Evolutionary conservation across 2,797 vertebrate genomes (phyloP).

Genomic region (Apogon talboti): DNA sequence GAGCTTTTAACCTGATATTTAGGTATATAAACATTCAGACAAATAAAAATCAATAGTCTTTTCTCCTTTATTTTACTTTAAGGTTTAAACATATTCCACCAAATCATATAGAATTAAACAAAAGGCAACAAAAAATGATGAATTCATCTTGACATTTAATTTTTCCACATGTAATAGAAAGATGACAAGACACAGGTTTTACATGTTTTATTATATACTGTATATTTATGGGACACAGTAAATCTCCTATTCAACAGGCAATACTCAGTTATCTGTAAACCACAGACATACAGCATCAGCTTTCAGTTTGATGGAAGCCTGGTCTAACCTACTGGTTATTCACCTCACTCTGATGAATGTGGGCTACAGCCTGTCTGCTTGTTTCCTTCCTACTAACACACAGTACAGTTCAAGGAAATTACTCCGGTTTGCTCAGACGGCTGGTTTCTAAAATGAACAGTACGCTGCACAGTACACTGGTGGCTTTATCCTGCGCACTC

Average conservation of each 20-base stretch:
- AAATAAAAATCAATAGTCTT: background rate
- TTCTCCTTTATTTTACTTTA: too few species aligned
- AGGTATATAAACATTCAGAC: background rate
- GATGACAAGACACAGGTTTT: too few species aligned
- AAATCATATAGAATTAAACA: too few species aligned
- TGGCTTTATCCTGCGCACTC: conserved; percentile 26
- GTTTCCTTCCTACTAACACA: conserved; percentile 68
- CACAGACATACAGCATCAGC: background rate
- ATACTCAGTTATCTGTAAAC: background rate
- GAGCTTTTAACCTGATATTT: too few species aligned
- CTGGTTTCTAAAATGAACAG: conserved; percentile 50
- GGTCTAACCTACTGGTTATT: conserved; percentile 16
- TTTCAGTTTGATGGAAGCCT: background rate
- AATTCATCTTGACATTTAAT: too few species aligned
- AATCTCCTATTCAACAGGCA: too few species aligned
- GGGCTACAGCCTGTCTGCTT: conserved; percentile 26
- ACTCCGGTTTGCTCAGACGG: conserved; percentile 23
- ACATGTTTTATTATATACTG: too few species aligned
- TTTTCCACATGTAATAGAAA: too few species aligned
- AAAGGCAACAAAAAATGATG: too few species aligned
- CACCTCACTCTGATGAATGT: conserved; percentile 14
- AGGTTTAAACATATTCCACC: too few species aligned
- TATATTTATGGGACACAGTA: too few species aligned
- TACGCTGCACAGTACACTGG: conserved; percentile 12
- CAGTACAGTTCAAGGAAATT: conserved; percentile 68